A percentile compares a stretch with the other conserved stretches of the same genome.
phyloP scores from a whole-genome alignment of 1,140 invertebrate genomes.

The Helicoverpa armigera region DNA sequence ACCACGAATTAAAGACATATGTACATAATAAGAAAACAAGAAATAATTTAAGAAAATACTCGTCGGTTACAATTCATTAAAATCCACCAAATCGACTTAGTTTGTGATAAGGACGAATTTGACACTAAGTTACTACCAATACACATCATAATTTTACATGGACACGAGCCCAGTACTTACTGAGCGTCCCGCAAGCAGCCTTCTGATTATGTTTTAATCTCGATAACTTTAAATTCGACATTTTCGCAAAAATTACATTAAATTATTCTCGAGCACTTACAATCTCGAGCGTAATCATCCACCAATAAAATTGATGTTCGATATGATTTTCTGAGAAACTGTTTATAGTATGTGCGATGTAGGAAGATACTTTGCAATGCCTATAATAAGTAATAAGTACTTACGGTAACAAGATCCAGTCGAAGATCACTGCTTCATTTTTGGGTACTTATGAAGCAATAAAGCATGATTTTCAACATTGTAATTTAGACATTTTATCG shows the following conservation, averaged over 20 bases:
- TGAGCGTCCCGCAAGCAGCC: constrained; percentile 31
- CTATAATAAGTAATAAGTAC: constrained; percentile 39
- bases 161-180: constrained; percentile 52
- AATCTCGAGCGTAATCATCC: constrained; percentile 61
- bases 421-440: constrained; percentile 33
- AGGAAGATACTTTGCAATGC: constrained; percentile 48
- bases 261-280: constrained; percentile 59
- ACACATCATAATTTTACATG: constrained; percentile 11
- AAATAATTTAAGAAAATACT: too few species aligned
- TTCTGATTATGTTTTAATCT: constrained; percentile 66
- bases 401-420: constrained; percentile 54
- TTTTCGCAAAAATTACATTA: constrained; percentile 63
- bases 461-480: constrained; percentile 37
- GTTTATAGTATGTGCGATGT: constrained; percentile 59
- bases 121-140: background rate
- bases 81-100: too few species aligned
- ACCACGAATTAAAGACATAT: too few species aligned
- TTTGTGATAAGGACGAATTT: background rate
- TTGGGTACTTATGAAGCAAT: constrained; percentile 27
- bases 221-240: constrained; percentile 59
- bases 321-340: constrained; percentile 70
- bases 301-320: constrained; percentile 66
- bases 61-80: too few species aligned
- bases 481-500: constrained; percentile 28
- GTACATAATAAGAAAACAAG: too few species aligned